phyloP scores from a whole-genome alignment of 2,888 invertebrate species.

The Stenichneumon culpator region DNA sequence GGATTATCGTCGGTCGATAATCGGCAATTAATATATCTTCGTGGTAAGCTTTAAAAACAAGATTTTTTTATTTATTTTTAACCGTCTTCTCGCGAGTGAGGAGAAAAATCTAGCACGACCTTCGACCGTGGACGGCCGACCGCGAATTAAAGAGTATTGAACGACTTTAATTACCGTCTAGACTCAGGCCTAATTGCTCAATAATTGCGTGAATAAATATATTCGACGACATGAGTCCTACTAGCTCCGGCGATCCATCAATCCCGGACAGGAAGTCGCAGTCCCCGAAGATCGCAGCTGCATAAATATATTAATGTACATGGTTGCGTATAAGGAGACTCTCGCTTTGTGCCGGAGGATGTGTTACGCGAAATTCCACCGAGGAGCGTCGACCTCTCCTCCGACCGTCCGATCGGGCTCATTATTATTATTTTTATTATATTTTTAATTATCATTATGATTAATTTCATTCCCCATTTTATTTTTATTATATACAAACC shows the following conservation, averaged over 20 bases:
- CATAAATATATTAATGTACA: slow-evolving; percentile 11
- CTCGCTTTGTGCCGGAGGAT: slow-evolving; percentile 3
- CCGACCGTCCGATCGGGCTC: slow-evolving; percentile 60
- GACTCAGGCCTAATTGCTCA: slow-evolving; percentile 68
- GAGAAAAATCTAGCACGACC: slow-evolving; percentile 39
- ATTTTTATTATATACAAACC: slow-evolving; percentile 13
- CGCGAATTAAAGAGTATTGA: slow-evolving; percentile 58
- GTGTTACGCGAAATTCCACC: slow-evolving; percentile 36
- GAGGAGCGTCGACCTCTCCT: slow-evolving; percentile 53
- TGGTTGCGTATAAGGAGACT: slow-evolving; percentile 43
- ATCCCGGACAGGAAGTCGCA: slow-evolving; percentile 54
- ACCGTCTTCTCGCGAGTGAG: not conserved
- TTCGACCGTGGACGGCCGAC: slow-evolving; percentile 64
- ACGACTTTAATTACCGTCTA: slow-evolving; percentile 71
- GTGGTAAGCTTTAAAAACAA: not conserved
- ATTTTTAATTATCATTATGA: slow-evolving; percentile 43
- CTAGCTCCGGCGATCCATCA: slow-evolving; percentile 39
- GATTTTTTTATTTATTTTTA: not conserved
- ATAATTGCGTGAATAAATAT: slow-evolving; percentile 68
- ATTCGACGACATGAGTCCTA: slow-evolving; percentile 60
- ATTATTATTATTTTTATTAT: slow-evolving; percentile 18
- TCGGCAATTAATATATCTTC: not conserved
- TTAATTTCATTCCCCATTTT: slow-evolving; percentile 31
- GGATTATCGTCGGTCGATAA: no score
- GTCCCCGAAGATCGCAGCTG: slow-evolving; percentile 54